A percentile compares a stretch with the other conserved stretches of the same genome.
Conservation (phyloP, 1,140 invertebrate genomes). For the Drosophila kikkawai region DNA sequence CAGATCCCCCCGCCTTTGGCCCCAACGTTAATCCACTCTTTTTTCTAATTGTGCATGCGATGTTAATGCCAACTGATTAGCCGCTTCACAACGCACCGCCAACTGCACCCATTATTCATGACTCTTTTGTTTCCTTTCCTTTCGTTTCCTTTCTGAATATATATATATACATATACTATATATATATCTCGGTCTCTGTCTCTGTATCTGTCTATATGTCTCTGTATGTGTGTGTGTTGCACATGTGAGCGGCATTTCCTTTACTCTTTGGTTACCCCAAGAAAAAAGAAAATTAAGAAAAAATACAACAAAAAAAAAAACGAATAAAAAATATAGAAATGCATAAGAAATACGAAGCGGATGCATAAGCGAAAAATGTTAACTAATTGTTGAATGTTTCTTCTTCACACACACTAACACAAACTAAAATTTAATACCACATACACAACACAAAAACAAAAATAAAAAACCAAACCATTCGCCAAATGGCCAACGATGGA, state of each 20-base stretch:
- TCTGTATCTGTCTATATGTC: constrained; percentile 18
- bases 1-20: neutral
- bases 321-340: constrained; percentile 18
- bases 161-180: neutral
- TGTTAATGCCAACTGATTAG: constrained; percentile 66
- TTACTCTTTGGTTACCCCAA: constrained; percentile 40
- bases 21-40: constrained; percentile 31
- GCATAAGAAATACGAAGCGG: constrained; percentile 28
- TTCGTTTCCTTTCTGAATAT: constrained; percentile 20
- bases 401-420: constrained; percentile 47
- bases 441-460: constrained; percentile 19
- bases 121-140: constrained; percentile 48
- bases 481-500: constrained; percentile 60
- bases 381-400: constrained; percentile 76
- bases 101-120: constrained; percentile 66
- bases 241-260: constrained; percentile 33
- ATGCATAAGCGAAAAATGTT: constrained; percentile 59
- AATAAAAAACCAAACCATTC: constrained; percentile 25
- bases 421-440: constrained; percentile 30
- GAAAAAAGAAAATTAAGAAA: constrained; percentile 1
- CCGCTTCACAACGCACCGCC: constrained; percentile 65
- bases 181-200: neutral
- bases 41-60: constrained; percentile 55
- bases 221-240: constrained; percentile 18
- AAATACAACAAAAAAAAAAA: constrained; percentile 5